Evolutionary conservation across 1,140 invertebrate species (phyloP).

Genomic region (Saccostrea echinata): DNA sequence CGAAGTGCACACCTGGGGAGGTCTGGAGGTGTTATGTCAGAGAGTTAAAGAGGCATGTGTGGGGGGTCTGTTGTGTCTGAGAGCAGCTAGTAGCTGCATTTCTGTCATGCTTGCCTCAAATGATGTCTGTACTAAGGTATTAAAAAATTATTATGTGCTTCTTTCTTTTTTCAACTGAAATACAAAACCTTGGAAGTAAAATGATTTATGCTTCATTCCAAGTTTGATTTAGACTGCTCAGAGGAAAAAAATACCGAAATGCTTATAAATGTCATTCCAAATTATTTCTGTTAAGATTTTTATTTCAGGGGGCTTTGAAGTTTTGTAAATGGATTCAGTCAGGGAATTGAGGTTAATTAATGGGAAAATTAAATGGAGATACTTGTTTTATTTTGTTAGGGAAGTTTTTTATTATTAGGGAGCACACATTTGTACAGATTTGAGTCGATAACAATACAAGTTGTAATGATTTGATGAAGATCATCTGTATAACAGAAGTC

Average conservation of each 20-base stretch:
- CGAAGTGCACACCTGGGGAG: background rate
- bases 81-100: background rate
- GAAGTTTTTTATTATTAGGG: too few relatives aligned
- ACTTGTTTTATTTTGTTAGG: background rate
- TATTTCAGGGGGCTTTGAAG: background rate
- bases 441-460: background rate
- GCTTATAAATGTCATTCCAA: background rate
- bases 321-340: background rate
- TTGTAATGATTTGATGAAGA: background rate
- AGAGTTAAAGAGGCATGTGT: background rate
- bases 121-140: background rate
- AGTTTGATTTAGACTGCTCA: background rate
- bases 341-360: too few relatives aligned
- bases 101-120: background rate
- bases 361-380: too few relatives aligned
- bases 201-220: background rate
- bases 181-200: too few relatives aligned
- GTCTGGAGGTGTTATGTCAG: conserved; percentile 4
- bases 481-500: background rate
- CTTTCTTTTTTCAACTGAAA: too few relatives aligned
- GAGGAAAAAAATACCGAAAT: background rate
- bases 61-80: background rate
- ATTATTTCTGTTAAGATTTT: background rate
- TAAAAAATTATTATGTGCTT: too few relatives aligned
- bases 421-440: background rate